phyloP scores from a whole-genome alignment of 2,113 vertebrate genomes.

The Leptodactylus fuscus region DNA sequence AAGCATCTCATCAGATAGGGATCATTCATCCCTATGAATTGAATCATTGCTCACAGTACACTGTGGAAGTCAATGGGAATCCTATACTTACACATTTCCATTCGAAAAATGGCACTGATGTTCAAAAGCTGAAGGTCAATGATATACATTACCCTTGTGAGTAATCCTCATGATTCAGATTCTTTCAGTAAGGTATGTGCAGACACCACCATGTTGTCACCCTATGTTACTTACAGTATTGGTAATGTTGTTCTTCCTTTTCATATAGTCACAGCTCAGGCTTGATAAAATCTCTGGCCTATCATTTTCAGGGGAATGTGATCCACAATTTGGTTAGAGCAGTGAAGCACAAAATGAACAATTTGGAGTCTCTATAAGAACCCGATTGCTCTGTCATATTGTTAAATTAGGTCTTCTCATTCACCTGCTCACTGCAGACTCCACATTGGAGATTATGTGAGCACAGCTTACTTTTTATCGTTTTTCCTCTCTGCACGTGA shows the following conservation, averaged over 20 bases:
- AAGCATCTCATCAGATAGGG: not conserved
- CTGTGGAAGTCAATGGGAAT: too few species aligned
- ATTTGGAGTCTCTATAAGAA: conserved; percentile 20
- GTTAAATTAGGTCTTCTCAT: not conserved
- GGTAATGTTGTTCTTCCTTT: not conserved
- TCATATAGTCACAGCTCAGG: not conserved
- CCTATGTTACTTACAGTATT: not conserved
- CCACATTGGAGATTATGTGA: not conserved
- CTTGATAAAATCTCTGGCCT: conserved; percentile 2
- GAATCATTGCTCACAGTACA: too few species aligned
- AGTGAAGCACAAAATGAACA: conserved; percentile 23
- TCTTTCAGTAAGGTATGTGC: not conserved
- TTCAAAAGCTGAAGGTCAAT: not conserved
- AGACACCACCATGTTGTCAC: not conserved
- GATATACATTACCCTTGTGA: not conserved
- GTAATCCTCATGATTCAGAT: not conserved
- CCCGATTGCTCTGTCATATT: not conserved
- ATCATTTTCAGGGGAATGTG: not conserved
- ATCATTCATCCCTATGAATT: not conserved
- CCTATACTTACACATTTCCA: too few species aligned
- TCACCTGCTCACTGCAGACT: not conserved
- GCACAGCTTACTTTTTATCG: not conserved
- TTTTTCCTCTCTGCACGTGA: too few species aligned
- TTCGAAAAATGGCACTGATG: too few species aligned
- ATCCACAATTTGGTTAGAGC: conserved; percentile 14